A percentile compares a stretch with the other conserved stretches of the same genome.
Conservation (phyloP, 2,113 vertebrate species). For the Chitala chitala region DNA sequence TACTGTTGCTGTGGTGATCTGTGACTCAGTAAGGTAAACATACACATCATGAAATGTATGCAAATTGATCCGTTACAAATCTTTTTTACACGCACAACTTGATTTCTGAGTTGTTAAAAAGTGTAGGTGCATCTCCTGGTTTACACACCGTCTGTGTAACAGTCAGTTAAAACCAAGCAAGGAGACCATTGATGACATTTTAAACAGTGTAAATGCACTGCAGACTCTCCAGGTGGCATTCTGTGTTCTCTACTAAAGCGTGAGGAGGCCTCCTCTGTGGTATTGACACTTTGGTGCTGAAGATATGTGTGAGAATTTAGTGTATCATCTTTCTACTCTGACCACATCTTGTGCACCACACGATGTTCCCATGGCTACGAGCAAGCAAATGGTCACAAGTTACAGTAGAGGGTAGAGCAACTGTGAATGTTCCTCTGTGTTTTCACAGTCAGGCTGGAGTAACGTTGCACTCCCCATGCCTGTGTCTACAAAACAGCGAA, state of each 20-base stretch:
- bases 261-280: slow-evolving; percentile 1
- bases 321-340: background rate
- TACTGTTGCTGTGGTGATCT: too few relatives aligned
- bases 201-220: too few relatives aligned
- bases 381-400: background rate
- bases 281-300: background rate
- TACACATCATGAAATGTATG: too few relatives aligned
- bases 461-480: background rate
- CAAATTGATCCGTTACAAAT: too few relatives aligned
- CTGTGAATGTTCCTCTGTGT: background rate
- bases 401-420: background rate
- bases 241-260: background rate
- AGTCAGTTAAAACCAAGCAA: too few relatives aligned
- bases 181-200: too few relatives aligned
- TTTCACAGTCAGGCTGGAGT: background rate
- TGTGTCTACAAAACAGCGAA: background rate
- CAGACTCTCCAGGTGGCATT: too few relatives aligned
- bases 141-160: too few relatives aligned
- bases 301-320: background rate
- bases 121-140: too few relatives aligned
- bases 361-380: background rate
- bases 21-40: too few relatives aligned
- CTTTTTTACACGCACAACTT: too few relatives aligned
- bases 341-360: background rate
- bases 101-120: too few relatives aligned